These are phyloP conservation scores for Dasyurus viverrinus DNA, from an alignment of 2,113 vertebrate genomes.

Conservation along the genomic window DNA sequence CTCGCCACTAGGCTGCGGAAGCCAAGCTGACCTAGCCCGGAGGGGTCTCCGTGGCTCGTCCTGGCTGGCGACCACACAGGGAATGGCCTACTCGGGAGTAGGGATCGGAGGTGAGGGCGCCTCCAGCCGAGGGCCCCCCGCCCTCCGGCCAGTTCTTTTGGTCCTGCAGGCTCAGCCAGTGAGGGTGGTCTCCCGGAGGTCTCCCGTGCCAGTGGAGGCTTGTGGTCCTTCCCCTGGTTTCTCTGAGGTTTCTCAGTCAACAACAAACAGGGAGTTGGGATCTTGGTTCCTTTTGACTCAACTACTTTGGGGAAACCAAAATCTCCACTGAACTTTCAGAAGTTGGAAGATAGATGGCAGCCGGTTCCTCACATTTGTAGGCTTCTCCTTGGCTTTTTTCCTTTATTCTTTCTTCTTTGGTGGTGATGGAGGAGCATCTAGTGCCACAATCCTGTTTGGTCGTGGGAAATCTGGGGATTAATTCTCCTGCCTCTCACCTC, in stretches of 20 bases:
- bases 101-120: background rate
- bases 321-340: background rate
- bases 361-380: background rate
- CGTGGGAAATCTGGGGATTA: background rate
- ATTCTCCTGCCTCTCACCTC: background rate
- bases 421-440: background rate
- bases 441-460: background rate
- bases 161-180: background rate
- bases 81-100: background rate
- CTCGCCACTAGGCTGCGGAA: background rate
- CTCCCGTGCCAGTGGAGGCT: background rate
- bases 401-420: background rate
- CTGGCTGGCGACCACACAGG: background rate
- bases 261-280: background rate
- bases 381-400: conserved; percentile 7
- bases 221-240: background rate
- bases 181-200: background rate
- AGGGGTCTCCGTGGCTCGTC: background rate
- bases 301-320: background rate
- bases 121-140: background rate
- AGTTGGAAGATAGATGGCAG: conserved; percentile 26
- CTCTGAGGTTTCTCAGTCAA: background rate
- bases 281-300: background rate
- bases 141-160: background rate
- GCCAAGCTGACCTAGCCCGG: background rate